Conservation (phyloP, 2,113 vertebrate species). For the Andinoacara biseriatus region DNA sequence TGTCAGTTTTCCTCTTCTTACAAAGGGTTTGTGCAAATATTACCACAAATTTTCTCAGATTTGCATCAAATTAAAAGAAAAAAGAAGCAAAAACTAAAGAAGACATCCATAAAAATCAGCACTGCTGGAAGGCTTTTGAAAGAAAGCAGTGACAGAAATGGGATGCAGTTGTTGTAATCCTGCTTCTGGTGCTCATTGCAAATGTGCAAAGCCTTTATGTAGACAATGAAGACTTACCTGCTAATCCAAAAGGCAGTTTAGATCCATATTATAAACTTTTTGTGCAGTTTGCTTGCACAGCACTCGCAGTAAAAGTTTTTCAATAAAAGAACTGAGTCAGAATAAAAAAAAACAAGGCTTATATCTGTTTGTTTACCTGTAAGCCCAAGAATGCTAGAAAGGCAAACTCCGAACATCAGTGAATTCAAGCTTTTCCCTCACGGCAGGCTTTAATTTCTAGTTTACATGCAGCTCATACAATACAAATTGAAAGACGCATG, state of each 20-base stretch:
- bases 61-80: neutral
- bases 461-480: neutral
- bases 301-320: neutral
- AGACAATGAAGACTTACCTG: neutral
- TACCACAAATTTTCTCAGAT: neutral
- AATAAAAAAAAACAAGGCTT: neutral
- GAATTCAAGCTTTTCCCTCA: slow-evolving; percentile 1
- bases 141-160: neutral
- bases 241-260: neutral
- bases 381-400: neutral
- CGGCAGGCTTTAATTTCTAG: neutral
- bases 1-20: neutral
- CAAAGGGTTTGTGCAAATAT: neutral
- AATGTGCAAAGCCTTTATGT: neutral
- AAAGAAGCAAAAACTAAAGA: neutral
- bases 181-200: neutral
- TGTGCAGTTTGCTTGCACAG: neutral
- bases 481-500: neutral
- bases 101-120: neutral
- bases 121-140: neutral
- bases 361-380: neutral
- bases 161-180: neutral
- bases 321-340: neutral
- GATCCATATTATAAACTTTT: neutral
- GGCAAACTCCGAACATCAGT: neutral